These are phyloP conservation scores for Planococcus citri DNA, from an alignment of 1,140 invertebrate genomes.

Conservation along the genomic window DNA sequence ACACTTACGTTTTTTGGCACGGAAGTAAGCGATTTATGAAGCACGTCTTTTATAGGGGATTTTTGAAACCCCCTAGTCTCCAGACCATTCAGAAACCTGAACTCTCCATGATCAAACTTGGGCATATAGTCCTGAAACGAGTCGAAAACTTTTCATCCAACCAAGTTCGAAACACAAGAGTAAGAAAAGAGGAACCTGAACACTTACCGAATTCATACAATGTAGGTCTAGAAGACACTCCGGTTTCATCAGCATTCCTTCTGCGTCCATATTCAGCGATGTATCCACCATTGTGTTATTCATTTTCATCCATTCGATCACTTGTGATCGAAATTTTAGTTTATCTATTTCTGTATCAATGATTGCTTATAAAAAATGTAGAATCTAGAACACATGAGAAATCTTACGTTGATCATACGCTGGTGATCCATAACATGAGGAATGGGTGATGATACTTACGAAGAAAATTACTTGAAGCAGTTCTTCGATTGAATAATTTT, in stretches of 20 bases:
- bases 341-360: no score
- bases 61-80: background rate
- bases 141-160: background rate
- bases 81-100: background rate
- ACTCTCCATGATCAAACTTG: background rate
- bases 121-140: background rate
- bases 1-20: background rate
- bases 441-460: no score
- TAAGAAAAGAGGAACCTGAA: no score
- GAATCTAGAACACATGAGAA: no score
- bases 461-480: no score
- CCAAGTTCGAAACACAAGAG: background rate
- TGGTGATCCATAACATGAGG: no score
- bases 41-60: background rate
- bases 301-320: background rate
- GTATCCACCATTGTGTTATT: background rate
- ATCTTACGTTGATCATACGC: no score
- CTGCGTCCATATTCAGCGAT: background rate
- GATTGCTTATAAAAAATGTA: no score
- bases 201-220: background rate
- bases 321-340: no score
- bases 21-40: background rate
- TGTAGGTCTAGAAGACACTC: background rate
- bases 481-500: no score
- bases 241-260: background rate